Base-by-base conservation (phyloP, 2,113 vertebrate genomes). In the Mastomys natalensis region DNA sequence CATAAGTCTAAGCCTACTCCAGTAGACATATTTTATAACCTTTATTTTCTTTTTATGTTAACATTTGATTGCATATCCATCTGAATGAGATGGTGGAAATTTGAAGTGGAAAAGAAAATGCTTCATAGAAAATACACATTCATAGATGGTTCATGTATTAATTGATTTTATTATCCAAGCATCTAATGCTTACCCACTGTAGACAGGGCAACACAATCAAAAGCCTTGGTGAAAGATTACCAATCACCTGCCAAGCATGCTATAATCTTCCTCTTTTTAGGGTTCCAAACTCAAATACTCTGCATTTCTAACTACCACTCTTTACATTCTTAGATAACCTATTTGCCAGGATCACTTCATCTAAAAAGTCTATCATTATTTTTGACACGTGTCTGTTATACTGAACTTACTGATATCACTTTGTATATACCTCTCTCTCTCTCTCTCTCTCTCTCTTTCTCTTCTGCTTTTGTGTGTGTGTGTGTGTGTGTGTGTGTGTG, bases 21-120 rank as follows among this genome's bases (percentile, higher is more conserved):
- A 68, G 26, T 22, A 34, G 34, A 95, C 24, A 55, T 88, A 31
- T 82, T 91, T 96, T 82, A 89, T 64, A 85, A 74, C 91, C 66
- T 94, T 81, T 87, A 62, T 86, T 62, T 66, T 45, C 34, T 94
- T 81, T 26, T 77, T 89, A 82, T 55, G 91, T 86, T 95, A 76
- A 89, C 58, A n/a, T 87, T 88, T 81, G 66, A 80, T 85, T 97
- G 94, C 22, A 89, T 84, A 86, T 74, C 26, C 55, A 53, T 89
- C 73, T 76, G 73, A 91, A 53, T 45, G 48, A 95, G 60, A 37
- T 64, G 51, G 48, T 29, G 0, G 21, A 87, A 91, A 43, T 66
- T 81, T 86, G 74, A 93, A 96, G 45, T 70, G 29, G 34, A 21
- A 73, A 78, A 95, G 48, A 76, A 16, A 45, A 76, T 51, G 2